phyloP scores from a whole-genome alignment of 2,888 invertebrate genomes.

The Podotricha telesiphe region DNA sequence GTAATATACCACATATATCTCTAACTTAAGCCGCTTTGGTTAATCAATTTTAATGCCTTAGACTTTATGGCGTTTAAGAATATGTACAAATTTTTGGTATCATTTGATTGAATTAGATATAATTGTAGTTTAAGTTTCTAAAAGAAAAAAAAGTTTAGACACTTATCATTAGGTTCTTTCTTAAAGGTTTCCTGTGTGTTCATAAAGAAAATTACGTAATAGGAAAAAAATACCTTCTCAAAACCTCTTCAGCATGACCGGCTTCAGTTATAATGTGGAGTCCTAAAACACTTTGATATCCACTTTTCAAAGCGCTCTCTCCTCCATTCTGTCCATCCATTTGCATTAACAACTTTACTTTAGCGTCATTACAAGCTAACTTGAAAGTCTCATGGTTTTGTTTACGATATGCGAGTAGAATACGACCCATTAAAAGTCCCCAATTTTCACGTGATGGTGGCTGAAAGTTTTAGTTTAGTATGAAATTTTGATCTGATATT shows the following conservation, averaged over 20 bases:
- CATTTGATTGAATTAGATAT: too few relatives aligned
- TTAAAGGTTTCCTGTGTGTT: background rate
- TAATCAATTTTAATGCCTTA: too few relatives aligned
- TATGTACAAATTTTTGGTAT: too few relatives aligned
- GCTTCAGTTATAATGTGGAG: conserved; percentile 75
- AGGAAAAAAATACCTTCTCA: conserved; percentile 57
- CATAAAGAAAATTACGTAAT: too few relatives aligned
- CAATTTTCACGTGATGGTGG: conserved; percentile 84
- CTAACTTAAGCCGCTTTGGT: too few relatives aligned
- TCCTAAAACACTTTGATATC: conserved; percentile 74
- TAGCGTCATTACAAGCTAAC: conserved; percentile 69
- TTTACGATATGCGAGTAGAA: conserved; percentile 84
- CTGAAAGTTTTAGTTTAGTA: too few relatives aligned
- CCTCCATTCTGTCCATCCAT: conserved; percentile 72
- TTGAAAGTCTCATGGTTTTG: conserved; percentile 64
- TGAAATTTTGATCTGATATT: too few relatives aligned
- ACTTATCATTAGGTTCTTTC: too few relatives aligned
- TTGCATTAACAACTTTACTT: conserved; percentile 60
- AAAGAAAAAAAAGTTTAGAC: too few relatives aligned
- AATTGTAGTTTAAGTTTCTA: too few relatives aligned
- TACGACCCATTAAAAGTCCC: conserved; percentile 89
- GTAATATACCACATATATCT: too few relatives aligned
- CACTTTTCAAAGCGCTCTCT: conserved; percentile 71
- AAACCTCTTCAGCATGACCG: conserved; percentile 64
- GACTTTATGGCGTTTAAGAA: too few relatives aligned